Evolutionary conservation across 2,113 vertebrate genomes (phyloP).

Genomic region (Pan troglodytes): DNA sequence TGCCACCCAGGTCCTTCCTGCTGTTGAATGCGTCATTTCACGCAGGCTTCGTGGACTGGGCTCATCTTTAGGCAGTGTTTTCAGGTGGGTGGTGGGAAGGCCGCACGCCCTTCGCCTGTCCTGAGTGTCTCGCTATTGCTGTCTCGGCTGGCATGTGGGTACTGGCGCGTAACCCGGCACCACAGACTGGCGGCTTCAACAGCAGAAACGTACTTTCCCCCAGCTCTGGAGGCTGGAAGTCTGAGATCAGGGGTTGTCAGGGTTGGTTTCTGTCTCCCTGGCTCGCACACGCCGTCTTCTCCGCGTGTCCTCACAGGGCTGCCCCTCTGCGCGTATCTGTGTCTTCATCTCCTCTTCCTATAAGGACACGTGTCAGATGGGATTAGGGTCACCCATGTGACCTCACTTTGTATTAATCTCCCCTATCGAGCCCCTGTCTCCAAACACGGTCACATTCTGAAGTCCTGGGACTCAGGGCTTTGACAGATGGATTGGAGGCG

Average conservation of each 20-base stretch:
- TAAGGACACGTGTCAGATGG: accelerated
- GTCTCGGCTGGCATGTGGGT: no score
- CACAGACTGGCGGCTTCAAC: no score
- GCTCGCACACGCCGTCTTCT: accelerated
- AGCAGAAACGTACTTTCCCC: not conserved
- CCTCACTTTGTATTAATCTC: not conserved
- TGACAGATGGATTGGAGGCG: no score
- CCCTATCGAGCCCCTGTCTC: not conserved
- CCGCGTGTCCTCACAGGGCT: not conserved
- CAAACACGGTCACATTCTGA: not conserved
- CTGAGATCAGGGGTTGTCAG: not conserved
- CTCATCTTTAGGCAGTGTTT: not conserved
- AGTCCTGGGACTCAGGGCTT: not conserved
- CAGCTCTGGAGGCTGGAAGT: not conserved
- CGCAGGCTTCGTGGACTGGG: no score
- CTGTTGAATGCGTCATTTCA: not conserved
- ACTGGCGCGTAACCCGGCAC: no score
- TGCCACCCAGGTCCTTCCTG: not conserved
- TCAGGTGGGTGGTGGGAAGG: not conserved
- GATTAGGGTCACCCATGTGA: not conserved
- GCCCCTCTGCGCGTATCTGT: not conserved
- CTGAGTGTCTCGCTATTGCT: not conserved
- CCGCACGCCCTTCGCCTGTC: accelerated
- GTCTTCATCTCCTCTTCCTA: no score
- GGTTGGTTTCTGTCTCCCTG: not conserved